A percentile compares a stretch with the other conserved stretches of the same genome.
Evolutionary conservation across 2,113 vertebrate genomes (phyloP).

Genomic region (Coptodon bakossiorum): DNA sequence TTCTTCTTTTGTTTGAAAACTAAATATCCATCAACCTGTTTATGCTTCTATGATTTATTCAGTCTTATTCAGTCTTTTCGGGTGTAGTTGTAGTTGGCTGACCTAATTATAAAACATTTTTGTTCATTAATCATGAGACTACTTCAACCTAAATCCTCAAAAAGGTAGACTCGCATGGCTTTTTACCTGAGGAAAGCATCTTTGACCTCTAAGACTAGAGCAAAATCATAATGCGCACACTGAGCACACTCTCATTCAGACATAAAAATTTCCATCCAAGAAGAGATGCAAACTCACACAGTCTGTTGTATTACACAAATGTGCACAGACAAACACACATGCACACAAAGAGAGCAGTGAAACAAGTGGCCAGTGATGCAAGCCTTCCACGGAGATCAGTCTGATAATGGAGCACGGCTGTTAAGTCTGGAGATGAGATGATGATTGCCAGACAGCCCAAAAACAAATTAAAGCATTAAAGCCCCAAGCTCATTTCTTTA

Average conservation of each 20-base stretch:
- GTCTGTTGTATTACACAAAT: background rate
- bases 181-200: background rate
- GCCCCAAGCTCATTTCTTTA: slow-evolving; percentile 6
- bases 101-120: background rate
- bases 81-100: background rate
- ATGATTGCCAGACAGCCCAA: slow-evolving; percentile 21
- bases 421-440: slow-evolving; percentile 6
- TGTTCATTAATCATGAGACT: background rate
- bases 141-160: background rate
- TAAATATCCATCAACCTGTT: background rate
- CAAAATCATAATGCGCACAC: background rate
- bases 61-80: background rate
- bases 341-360: background rate
- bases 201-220: background rate
- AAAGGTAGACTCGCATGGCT: background rate
- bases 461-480: slow-evolving; percentile 48
- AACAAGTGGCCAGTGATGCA: background rate
- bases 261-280: background rate
- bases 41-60: background rate
- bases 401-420: slow-evolving; percentile 2
- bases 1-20: background rate
- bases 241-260: background rate
- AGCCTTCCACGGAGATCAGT: background rate
- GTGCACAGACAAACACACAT: background rate
- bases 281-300: background rate